These are phyloP conservation scores for Ptilodon capucinus DNA, from an alignment of 2,888 invertebrate species.

Conservation along the genomic window DNA sequence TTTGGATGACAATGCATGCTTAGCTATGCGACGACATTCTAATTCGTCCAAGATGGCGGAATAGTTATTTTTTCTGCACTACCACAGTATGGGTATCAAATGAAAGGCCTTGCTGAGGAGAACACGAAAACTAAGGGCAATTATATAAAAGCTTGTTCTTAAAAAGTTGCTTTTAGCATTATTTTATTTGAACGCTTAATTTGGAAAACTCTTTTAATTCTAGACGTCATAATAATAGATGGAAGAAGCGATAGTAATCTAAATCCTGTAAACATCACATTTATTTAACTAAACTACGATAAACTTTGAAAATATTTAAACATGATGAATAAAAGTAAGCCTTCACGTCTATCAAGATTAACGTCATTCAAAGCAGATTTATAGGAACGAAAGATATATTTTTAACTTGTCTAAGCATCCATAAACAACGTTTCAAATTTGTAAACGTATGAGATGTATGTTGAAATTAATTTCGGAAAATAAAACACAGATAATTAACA, in stretches of 20 bases:
- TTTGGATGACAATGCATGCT: no score
- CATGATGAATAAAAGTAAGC: conserved; percentile 36
- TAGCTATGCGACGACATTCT: no score
- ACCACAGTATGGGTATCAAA: no score
- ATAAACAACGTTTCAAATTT: conserved; percentile 5
- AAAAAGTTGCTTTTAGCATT: not conserved
- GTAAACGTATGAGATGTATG: no score
- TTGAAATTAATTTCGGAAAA: no score
- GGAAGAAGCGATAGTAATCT: not conserved
- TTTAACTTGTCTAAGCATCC: conserved; percentile 32
- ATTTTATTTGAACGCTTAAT: not conserved
- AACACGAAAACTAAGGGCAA: no score
- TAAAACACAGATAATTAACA: no score
- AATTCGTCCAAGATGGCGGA: no score
- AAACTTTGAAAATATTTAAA: conserved; percentile 18
- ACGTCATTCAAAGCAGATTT: conserved; percentile 39
- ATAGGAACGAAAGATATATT: conserved; percentile 37
- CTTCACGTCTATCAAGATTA: conserved; percentile 38
- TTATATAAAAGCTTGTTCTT: no score
- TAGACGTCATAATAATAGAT: not conserved
- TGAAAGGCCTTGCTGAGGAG: no score
- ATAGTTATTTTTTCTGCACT: no score
- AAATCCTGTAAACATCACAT: conserved; percentile 8
- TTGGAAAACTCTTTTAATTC: not conserved
- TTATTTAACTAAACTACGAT: conserved; percentile 26